A percentile compares a stretch with the other conserved stretches of the same genome.
phyloP scores from a whole-genome alignment of 2,113 vertebrate genomes.

The Megaceryle torquata region DNA sequence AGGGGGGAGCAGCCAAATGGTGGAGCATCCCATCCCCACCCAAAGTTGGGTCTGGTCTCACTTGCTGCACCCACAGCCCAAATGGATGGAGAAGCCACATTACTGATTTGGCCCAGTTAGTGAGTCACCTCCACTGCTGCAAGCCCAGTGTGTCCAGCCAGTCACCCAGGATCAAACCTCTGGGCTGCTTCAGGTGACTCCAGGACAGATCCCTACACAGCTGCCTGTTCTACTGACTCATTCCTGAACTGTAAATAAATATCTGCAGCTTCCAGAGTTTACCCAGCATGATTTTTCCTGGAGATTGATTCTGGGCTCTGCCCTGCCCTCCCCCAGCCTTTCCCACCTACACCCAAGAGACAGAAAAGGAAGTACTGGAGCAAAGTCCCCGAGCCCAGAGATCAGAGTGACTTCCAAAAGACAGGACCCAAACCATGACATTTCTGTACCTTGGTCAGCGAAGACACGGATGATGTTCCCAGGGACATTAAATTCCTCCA shows the following conservation, averaged over 20 bases:
- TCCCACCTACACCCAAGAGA: accelerated
- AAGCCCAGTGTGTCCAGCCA: accelerated
- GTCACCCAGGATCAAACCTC: neutral
- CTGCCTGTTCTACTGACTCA: accelerated
- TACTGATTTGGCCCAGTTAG: neutral
- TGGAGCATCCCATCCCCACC: accelerated
- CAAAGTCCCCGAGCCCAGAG: neutral
- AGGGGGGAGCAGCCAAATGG: neutral
- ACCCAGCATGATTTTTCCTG: accelerated
- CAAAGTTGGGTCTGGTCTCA: neutral
- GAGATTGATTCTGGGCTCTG: accelerated
- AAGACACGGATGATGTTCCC: slow-evolving; percentile 89
- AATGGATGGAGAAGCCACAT: neutral
- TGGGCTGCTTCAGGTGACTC: accelerated
- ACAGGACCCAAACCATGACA: neutral
- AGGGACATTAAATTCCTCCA: slow-evolving; percentile 85
- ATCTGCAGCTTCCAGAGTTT: accelerated
- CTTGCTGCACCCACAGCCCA: neutral
- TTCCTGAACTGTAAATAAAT: neutral
- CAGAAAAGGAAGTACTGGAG: neutral
- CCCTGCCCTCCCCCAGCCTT: neutral
- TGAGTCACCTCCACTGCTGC: accelerated
- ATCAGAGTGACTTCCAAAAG: neutral
- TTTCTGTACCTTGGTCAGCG: slow-evolving; percentile 81
- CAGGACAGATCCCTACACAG: neutral